Evolutionary conservation across 2,797 vertebrate genomes (phyloP), one percentile per base, ranked within the genome.

Genomic region (Neosalanx taihuensis): DNA sequence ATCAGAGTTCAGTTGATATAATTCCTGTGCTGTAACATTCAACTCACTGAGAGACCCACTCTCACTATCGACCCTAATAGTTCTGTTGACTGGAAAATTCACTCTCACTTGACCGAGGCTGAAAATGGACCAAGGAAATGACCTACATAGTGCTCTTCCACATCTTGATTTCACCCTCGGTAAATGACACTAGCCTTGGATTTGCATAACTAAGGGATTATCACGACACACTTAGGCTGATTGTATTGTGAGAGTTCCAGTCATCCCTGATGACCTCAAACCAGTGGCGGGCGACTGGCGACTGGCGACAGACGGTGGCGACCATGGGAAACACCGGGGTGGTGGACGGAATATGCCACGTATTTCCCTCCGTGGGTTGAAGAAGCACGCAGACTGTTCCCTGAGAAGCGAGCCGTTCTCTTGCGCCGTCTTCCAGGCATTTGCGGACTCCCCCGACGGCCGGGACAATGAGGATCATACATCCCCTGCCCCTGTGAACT

Each of bases 321-420:
- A 86, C 87, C 87, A 82, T 93, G 93, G 93, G 93, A 93, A 92
- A 94, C 92, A 94, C 92, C 89, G 90, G 88, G 89, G 86, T 84
- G 84, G 94, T 93, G 87, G 92, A 94, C 93, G 92, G 92, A 91
- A 85, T 94, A 95, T 96, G 94, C 92, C 89, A 91, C 90, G 91
- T 90, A 93, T 94, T 92, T 86, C 88, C 79, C 77, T 82, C 86
- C 76, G 97, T 97, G 93, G 96, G 96, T 86, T 83, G 92, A 73
- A 81, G 68, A 89, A 92, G 91, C 89, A 96, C 91, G 93, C 89
- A 84, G 92, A 92, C 91, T 90, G 95, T 95, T 92, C 84, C 75
- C 75, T 64, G 37, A 79, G 82, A 81, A 85, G 82, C 37, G 66
- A 82, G 86, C 77, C 76, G 80, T 75, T 81, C 77, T 82, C 76